A percentile compares a stretch with the other conserved stretches of the same genome.
Evolutionary conservation across 2,888 invertebrate species (phyloP).

Genomic region (Clostera curtula): DNA sequence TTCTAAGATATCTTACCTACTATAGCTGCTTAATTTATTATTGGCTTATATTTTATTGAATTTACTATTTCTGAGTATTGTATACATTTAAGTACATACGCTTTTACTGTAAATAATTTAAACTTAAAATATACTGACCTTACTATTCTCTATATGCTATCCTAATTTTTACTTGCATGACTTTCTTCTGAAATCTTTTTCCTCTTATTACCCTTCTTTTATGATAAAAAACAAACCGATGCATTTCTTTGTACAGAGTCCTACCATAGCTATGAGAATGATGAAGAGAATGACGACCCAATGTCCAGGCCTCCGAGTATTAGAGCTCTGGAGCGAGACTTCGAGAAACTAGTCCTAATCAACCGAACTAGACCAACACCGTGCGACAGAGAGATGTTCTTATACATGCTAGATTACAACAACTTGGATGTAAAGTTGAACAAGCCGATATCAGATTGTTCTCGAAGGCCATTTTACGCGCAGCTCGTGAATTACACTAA

Average conservation of each 20-base stretch:
- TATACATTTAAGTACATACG: too few species aligned
- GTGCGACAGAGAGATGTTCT: constrained; percentile 84
- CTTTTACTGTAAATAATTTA: too few species aligned
- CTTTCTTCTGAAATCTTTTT: too few species aligned
- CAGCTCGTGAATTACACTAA: constrained; percentile 85
- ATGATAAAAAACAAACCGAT: constrained; percentile 2
- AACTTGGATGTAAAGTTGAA: constrained; percentile 67
- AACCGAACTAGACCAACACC: constrained; percentile 88
- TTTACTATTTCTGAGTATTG: too few species aligned
- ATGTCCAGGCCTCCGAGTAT: constrained; percentile 54
- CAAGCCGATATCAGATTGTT: constrained; percentile 54
- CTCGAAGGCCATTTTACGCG: constrained; percentile 80
- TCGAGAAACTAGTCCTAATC: constrained; percentile 79
- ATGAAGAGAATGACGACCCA: constrained; percentile 59
- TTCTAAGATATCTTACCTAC: too few species aligned
- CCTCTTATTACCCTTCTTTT: too few species aligned
- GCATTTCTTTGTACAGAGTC: constrained; percentile 31
- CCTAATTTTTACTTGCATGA: too few species aligned
- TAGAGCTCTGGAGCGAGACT: constrained; percentile 69
- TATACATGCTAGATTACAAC: constrained; percentile 70
- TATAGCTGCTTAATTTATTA: too few species aligned
- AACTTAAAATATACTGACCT: too few species aligned
- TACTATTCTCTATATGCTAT: too few species aligned
- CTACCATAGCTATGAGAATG: constrained; percentile 65
- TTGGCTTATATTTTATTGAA: too few species aligned